phyloP scores from a whole-genome alignment of 2,113 vertebrate species.

The Gorsachius goisagi region DNA sequence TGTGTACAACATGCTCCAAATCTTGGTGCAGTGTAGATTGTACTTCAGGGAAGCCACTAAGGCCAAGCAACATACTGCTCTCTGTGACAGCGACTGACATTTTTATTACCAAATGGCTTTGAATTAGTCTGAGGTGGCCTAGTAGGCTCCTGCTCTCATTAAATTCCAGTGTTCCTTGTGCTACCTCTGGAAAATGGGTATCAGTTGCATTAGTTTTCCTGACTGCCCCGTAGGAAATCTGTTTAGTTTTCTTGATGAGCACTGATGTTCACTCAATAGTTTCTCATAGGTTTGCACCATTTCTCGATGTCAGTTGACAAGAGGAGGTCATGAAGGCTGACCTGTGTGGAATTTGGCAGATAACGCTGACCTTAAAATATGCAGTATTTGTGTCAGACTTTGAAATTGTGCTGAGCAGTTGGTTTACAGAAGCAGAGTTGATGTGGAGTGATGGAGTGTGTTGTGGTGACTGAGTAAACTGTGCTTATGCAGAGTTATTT shows the following conservation, averaged over 20 bases:
- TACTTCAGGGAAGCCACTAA: background rate
- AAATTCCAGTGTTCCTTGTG: background rate
- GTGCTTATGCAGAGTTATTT: background rate
- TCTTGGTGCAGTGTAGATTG: background rate
- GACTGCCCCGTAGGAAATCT: background rate
- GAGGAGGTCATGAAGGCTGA: background rate
- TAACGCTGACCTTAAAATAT: background rate
- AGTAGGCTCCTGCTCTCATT: background rate
- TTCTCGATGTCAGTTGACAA: background rate
- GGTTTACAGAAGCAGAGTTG: background rate
- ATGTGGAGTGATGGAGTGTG: background rate
- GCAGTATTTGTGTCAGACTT: background rate
- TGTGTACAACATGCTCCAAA: background rate
- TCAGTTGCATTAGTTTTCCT: background rate
- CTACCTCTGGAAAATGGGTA: background rate
- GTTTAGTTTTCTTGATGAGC: background rate
- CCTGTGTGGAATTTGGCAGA: constrained; percentile 6
- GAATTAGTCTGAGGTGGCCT: background rate
- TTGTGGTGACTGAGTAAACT: background rate
- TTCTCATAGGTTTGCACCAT: background rate
- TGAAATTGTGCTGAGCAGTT: constrained; percentile 6
- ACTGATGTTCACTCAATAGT: background rate
- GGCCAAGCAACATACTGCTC: background rate
- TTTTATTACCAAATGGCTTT: background rate
- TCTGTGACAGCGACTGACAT: fast-evolving